Base-by-base conservation (phyloP, 2,888 invertebrate genomes). In the Endomychus coccineus region DNA sequence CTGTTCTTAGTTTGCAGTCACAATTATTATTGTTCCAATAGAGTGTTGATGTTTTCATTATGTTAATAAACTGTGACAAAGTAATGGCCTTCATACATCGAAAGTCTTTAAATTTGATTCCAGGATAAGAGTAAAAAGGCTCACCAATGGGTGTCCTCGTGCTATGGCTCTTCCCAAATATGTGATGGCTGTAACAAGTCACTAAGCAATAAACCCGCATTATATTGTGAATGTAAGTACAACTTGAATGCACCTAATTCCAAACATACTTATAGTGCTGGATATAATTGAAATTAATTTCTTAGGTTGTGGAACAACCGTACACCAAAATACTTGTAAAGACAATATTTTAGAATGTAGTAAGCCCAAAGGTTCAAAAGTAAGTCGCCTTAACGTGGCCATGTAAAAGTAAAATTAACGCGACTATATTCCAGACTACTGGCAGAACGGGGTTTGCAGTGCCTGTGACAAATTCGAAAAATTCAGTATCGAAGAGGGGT, bases 291-390 rank as follows among this genome's bases (percentile, higher is more conserved):
- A n/a, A n/a, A n/a, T n/a, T n/a, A n/a, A n/a, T 48, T 41, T 64
- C 64, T 14, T 70, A 89, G 89, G 80, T 68, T 92, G 91, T 66
- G 80, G 84, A 48, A 80, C 83, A 51, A 86, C 82, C 34, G 86
- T 91, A 32, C 91, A 90, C 65, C 85, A 90, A 59, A 82, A 81
- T 61, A 77, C 80, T 16, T 89, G 90, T 65, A 90, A 89, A 64
- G 92, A 92, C 61, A 85, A 87, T 69, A 81, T 88, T 46, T 70
- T 78, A 34, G 86, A 88, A 56, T 92, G 91, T 65, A 79, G 77
- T 49, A 83, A 84, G 61, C 76, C 78, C 32, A 83, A 78, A 67
- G 64, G 71, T 34, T 72, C 74, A 29, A 78, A 78, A 73, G 78
- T 75, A 58, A 39, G 58, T 34, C 15, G 9, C 5, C 14, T 21